Conservation (phyloP, 2,113 vertebrate species). For the Oriolus oriolus region DNA sequence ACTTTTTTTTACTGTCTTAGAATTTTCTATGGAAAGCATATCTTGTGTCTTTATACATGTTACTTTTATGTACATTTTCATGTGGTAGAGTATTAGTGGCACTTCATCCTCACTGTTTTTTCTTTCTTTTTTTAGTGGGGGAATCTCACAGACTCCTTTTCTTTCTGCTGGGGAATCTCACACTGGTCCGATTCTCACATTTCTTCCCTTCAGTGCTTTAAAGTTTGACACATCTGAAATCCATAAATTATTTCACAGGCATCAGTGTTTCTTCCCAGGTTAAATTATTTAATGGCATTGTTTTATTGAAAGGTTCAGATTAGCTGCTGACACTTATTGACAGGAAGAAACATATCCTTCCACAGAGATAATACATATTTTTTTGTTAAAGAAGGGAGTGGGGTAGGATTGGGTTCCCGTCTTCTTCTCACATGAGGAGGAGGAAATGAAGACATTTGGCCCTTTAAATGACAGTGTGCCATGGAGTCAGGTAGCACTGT, state of each 20-base stretch:
- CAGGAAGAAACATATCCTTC: conserved; percentile 61
- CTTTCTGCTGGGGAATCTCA: neutral
- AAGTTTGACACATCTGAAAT: conserved; percentile 71
- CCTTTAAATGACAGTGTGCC: conserved; percentile 27
- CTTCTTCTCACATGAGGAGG: conserved; percentile 34
- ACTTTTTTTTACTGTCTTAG: neutral
- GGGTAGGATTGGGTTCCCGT: conserved; percentile 48
- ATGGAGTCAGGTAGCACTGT: neutral
- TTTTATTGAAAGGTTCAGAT: conserved; percentile 74
- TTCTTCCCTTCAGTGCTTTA: conserved; percentile 35
- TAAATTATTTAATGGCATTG: conserved; percentile 75
- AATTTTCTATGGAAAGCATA: neutral
- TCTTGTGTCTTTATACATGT: neutral
- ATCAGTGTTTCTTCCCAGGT: conserved; percentile 57
- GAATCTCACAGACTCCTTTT: neutral
- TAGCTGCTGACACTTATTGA: conserved; percentile 71
- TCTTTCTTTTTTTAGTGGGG: neutral
- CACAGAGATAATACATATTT: conserved; percentile 60
- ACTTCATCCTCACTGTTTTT: neutral
- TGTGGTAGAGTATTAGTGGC: neutral
- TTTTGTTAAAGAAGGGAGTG: conserved; percentile 60
- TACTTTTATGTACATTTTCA: neutral
- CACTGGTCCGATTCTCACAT: neutral
- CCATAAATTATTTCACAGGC: conserved; percentile 71
- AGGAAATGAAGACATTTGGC: conserved; percentile 44